Evolutionary conservation across 2,113 vertebrate species (phyloP).

Genomic region (Propithecus coquereli): DNA sequence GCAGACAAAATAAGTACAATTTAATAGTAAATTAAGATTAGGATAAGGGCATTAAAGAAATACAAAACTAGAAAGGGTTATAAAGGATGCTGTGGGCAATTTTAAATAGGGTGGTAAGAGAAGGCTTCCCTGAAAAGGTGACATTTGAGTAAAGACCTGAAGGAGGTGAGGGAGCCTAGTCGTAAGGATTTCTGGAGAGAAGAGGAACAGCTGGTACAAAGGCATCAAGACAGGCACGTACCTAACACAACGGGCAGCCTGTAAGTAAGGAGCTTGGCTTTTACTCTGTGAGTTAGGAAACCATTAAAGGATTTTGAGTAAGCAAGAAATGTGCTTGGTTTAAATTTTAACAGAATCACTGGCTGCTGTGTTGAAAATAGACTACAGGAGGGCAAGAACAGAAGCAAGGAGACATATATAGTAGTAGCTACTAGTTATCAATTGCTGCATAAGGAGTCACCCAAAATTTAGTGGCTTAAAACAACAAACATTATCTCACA

Average conservation of each 20-base stretch:
- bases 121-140: neutral
- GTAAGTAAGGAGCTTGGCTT: neutral
- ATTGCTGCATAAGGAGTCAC: neutral
- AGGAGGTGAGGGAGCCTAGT: neutral
- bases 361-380: neutral
- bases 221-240: neutral
- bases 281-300: neutral
- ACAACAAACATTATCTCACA: neutral
- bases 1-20: neutral
- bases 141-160: neutral
- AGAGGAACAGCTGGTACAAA: neutral
- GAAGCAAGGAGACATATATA: neutral
- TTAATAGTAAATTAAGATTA: neutral
- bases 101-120: neutral
- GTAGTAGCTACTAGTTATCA: neutral
- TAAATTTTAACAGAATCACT: neutral
- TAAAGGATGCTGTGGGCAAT: neutral
- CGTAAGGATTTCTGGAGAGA: neutral
- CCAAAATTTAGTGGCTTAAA: neutral
- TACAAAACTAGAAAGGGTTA: neutral
- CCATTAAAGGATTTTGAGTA: neutral
- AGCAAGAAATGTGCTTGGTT: neutral
- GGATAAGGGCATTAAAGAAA: neutral
- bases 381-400: neutral
- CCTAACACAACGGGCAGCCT: neutral